Evolutionary conservation across 2,113 vertebrate species (phyloP), one percentile per base, ranked within the genome.

Genomic region (Petrocephalus zakoni): DNA sequence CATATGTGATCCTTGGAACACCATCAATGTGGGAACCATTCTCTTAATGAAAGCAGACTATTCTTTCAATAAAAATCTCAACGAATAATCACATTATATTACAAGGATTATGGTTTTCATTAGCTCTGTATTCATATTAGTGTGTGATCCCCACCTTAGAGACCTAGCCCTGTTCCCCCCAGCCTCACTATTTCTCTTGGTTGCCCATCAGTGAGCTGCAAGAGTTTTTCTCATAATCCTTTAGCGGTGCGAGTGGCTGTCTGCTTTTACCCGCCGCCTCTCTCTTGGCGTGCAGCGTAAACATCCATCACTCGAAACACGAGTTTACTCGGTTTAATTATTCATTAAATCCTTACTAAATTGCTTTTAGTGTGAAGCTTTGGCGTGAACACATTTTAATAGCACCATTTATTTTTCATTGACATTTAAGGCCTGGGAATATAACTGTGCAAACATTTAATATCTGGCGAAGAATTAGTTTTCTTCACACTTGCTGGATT

Each of bases 281-380:
- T 42, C 72, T 37, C 72, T 42, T 42, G 34, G 34, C 29, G 42
- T 34, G 6, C 15, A 15, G 34, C 19, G 72, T 78, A 78, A 34
- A 78, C 72, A 78, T 78, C 72, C 72, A 78, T 78, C 72, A 78
- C 72, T 37, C 25, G 17, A 78, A 78, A 78, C 72, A 42, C 72
- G 15, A 78, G 72, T 78, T 78, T 4, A 78, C 72, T 78, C 42
- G 72, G 13, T 42, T 78, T 78, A 78, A 78, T 78, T 78, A 19
- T 78, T 78, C 72, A 78, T 78, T 78, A 78, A 37, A 78, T 78
- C 72, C 6, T 78, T 29, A 78, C 34, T 37, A 78, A 78, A 78
- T 78, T 78, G 72, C 72, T 78, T 78, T 78, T 42, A 78, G 34
- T 7, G 34, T 19, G 29, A 78, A 19, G 72, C 15, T 42, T 78